Base-by-base conservation (phyloP, 2,113 vertebrate species). In the Epinephelus fuscoguttatus region DNA sequence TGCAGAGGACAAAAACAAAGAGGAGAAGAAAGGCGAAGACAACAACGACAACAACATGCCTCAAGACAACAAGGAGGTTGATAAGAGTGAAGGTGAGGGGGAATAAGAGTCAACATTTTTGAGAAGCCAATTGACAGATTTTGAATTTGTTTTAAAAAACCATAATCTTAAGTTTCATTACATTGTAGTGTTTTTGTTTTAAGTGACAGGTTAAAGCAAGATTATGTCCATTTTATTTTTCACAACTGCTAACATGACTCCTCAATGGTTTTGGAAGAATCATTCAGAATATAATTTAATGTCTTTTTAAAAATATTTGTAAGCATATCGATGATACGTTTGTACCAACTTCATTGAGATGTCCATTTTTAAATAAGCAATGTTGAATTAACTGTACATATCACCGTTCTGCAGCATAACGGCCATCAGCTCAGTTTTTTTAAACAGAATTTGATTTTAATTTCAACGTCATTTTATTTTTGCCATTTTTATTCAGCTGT, bases 171-270 rank as follows among this genome's bases (percentile, higher is more conserved):
- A 62, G 27, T 67, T 81, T 49, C 37, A 40, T 81, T 69, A 56
- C 70, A 18, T 64, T 66, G 52, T 77, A 4, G 69, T 82, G 52
- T 3, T 67, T 84, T 78, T 69, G 53, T 81, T 78, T 78, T 21
- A 67, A 75, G 47, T 47, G 6, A 42, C 40, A 33, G 50, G 15
- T 45, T 70, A 12, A 27, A 19, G 21, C 27, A 15, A 64, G 45
- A 47, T 47, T 21, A 15, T 12, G 1, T 53, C 9, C 8, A 8
- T 2, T 27, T 23, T 23, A 67, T 76, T 57, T 49, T 42, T 25
- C 15, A 37, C 6, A 0, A 64, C 55, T 56, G 15, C 25, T 57
- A 4, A 18, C 17, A 30, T n/a, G 2, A 70, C 30, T 67, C 19
- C 3, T 52, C 8, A 4, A 62, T 77, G 21, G 9, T 52, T 68